These are phyloP conservation scores for Macaria notata DNA, from an alignment of 2,888 invertebrate species.

Conservation along the genomic window DNA sequence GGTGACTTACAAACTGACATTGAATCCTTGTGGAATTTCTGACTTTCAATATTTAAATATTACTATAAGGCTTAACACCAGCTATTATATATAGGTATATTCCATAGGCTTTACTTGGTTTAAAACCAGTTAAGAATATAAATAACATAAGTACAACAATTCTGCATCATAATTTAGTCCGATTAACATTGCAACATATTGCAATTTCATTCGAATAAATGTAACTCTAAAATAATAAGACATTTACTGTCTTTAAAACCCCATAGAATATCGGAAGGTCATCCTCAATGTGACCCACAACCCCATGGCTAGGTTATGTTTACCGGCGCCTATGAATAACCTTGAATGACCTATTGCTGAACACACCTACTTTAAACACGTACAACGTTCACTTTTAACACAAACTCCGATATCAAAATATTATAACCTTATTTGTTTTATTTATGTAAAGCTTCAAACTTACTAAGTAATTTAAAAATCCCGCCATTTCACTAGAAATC, in stretches of 20 bases:
- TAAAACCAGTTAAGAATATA: too few species aligned
- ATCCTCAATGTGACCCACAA: constrained; percentile 66
- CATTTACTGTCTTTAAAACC: too few species aligned
- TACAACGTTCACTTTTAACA: constrained; percentile 14
- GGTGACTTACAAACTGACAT: constrained; percentile 18
- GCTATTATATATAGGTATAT: too few species aligned
- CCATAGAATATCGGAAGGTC: constrained; percentile 57
- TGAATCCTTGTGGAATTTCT: constrained; percentile 4
- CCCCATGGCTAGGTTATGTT: constrained; percentile 65
- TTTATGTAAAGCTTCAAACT: constrained; percentile 33
- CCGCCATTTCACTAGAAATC: constrained; percentile 51
- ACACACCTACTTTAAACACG: constrained; percentile 28
- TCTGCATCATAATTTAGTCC: too few species aligned
- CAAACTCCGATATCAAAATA: constrained; percentile 11
- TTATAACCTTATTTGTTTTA: not conserved
- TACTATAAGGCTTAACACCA: too few species aligned
- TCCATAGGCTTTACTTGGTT: too few species aligned
- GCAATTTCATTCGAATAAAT: too few species aligned
- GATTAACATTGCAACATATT: too few species aligned
- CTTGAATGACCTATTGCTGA: constrained; percentile 75
- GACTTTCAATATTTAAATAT: too few species aligned
- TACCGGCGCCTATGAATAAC: constrained; percentile 70
- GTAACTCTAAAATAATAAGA: too few species aligned
- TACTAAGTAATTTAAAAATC: constrained; percentile 51
- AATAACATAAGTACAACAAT: too few species aligned